Evolutionary conservation across 2,113 vertebrate species (phyloP), one percentile per base, ranked within the genome.

Genomic region (Cebus imitator): DNA sequence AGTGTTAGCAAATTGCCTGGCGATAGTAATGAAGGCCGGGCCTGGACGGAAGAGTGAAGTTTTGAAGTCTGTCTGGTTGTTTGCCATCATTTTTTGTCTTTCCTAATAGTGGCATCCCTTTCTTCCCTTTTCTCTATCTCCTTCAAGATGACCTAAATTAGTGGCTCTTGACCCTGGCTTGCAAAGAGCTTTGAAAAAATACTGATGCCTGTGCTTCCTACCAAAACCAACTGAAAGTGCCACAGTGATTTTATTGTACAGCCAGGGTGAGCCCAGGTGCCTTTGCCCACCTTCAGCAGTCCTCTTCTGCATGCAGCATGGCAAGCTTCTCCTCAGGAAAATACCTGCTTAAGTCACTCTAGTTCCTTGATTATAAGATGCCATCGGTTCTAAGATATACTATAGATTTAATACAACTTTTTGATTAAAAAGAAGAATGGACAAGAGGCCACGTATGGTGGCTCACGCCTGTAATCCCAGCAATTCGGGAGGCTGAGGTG

Each of bases 1-100:
- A 72, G 91, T 66, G 68, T 86, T 87, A 93, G 90, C 68, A 93
- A 21, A 91, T 79, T 94, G 90, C 66, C 72, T 85, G 17, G 45
- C 1, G 11, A 32, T 57, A 32, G 73, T 76, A 88, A 75, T 0
- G 14, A 89, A 40, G 72, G 76, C 80, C 90, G 64, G 35, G 70
- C 50, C n/a, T n/a, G 89, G 72, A 17, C 20, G 58, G 78, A 84
- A 52, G 21, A 43, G 27, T 37, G 21, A 66, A 14, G 40, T 52
- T 94, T 82, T 66, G 64, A 78, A 87, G 32, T 76, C n/a, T 52
- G 4, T 78, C 68, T 97, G 91, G 40, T 89, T 78, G 48, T 92
- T 61, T 57, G 90, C 79, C 14, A 25, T 78, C n/a, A 43, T 27
- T 83, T 91, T 87, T 94, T 25, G 27, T 40, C 23, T 94, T 80